These are phyloP conservation scores for Heliconius melpomene DNA, from an alignment of 1,140 invertebrate species.

Conservation along the genomic window DNA sequence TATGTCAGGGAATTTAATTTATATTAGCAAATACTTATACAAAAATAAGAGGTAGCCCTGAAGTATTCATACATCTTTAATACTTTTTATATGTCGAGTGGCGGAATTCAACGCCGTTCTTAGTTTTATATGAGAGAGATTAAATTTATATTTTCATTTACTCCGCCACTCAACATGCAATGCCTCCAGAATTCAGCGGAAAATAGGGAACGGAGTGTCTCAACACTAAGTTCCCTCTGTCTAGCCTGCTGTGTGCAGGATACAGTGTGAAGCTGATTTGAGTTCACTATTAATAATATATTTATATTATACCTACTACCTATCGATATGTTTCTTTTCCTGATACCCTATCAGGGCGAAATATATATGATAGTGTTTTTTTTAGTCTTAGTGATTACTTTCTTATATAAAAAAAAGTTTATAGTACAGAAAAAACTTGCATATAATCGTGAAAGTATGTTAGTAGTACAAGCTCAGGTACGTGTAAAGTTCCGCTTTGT, in stretches of 20 bases:
- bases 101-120: too few species aligned
- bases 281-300: too few species aligned
- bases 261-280: neutral
- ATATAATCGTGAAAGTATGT: neutral
- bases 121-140: too few species aligned
- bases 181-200: too few species aligned
- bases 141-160: too few species aligned
- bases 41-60: neutral
- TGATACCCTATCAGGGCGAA: too few species aligned
- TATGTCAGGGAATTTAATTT: slow-evolving; percentile 2
- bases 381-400: neutral
- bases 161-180: too few species aligned
- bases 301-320: too few species aligned
- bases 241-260: neutral
- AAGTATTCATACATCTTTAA: neutral
- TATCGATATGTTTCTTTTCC: too few species aligned
- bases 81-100: too few species aligned
- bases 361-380: neutral
- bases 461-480: neutral
- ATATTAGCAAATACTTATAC: neutral
- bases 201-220: neutral
- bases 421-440: neutral
- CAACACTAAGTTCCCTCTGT: neutral
- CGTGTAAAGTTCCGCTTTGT: neutral
- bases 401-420: neutral